Evolutionary conservation across 2,888 invertebrate species (phyloP).

Genomic region (Macrosiphum euphorbiae): DNA sequence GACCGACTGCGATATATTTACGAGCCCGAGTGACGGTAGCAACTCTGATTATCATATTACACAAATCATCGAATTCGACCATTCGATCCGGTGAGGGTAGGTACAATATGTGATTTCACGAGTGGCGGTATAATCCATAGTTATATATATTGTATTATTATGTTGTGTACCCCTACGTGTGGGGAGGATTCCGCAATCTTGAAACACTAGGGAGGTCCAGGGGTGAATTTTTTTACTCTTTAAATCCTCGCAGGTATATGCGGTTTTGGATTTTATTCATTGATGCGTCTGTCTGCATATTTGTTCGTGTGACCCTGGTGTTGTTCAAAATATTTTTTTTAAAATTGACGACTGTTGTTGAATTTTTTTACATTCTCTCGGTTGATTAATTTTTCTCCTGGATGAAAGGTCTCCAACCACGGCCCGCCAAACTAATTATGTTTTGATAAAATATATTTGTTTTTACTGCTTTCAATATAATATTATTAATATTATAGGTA

Average conservation of each 20-base stretch:
- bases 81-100: background rate
- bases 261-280: background rate
- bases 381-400: too few species aligned
- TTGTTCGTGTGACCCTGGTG: background rate
- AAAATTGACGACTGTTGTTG: too few species aligned
- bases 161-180: too few species aligned
- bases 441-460: too few species aligned
- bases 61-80: background rate
- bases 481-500: too few species aligned
- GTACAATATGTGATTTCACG: background rate
- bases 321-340: background rate
- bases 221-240: background rate
- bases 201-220: background rate
- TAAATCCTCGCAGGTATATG: background rate
- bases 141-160: background rate
- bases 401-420: too few species aligned
- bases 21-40: background rate
- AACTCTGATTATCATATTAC: background rate
- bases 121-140: background rate
- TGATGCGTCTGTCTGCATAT: background rate
- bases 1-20: background rate
- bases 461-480: too few species aligned
- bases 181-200: background rate
- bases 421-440: too few species aligned
- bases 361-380: too few species aligned